A percentile compares a stretch with the other conserved stretches of the same genome.
These are phyloP conservation scores for Meteorus cinctellus DNA, from an alignment of 2,888 invertebrate species.

Conservation along the genomic window DNA sequence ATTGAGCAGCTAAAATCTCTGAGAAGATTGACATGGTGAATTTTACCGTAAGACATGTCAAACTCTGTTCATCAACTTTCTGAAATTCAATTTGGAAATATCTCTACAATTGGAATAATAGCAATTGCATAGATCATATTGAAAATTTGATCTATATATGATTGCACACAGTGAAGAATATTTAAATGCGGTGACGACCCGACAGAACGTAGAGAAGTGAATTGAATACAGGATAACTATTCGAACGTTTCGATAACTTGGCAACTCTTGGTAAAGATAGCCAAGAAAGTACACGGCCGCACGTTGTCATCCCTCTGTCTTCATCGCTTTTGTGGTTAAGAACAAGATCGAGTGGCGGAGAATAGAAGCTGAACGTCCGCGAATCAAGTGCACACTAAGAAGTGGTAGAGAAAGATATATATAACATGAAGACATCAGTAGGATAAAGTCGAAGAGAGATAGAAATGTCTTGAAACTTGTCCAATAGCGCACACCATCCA, in stretches of 20 bases:
- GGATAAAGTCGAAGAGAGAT: background rate
- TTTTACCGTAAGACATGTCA: no score
- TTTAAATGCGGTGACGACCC: no score
- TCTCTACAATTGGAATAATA: no score
- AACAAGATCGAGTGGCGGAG: slow-evolving; percentile 27
- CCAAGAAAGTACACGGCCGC: background rate
- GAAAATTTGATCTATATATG: no score
- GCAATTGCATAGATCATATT: no score
- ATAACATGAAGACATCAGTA: background rate
- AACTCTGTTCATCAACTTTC: no score
- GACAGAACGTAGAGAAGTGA: background rate
- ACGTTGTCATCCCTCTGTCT: background rate
- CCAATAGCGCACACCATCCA: slow-evolving; percentile 31
- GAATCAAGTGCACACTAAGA: background rate
- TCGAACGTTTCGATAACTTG: slow-evolving; percentile 33
- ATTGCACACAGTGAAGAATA: no score
- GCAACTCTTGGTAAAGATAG: slow-evolving; percentile 6
- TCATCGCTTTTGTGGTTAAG: background rate
- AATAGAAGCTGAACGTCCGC: slow-evolving; percentile 10
- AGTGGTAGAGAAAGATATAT: background rate
- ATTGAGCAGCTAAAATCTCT: no score
- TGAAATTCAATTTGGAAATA: no score
- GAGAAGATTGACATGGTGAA: no score
- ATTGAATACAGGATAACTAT: slow-evolving; percentile 33
- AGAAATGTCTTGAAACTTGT: slow-evolving; percentile 35